These are phyloP conservation scores for Chondrosia reniformis DNA, from an alignment of 37 sponge, comb jelly and placozoan genomes.

Conservation along the genomic window DNA sequence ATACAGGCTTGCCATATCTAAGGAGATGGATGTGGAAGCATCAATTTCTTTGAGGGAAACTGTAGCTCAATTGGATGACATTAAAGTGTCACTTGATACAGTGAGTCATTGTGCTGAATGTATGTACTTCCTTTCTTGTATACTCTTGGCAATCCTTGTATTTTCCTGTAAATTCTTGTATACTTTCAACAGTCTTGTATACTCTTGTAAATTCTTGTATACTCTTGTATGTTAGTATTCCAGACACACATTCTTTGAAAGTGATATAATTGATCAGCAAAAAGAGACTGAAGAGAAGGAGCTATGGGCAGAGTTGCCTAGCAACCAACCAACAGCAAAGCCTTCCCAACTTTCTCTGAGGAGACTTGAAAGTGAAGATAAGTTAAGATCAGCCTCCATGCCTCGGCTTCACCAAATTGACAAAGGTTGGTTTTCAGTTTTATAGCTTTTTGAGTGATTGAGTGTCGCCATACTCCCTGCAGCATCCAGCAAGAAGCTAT, in stretches of 20 bases:
- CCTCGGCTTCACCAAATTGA: background rate
- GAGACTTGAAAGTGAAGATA: background rate
- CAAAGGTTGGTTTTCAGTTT: too few relatives aligned
- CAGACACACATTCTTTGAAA: conserved; percentile 65
- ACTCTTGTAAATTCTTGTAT: conserved; percentile 12
- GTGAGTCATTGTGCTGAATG: conserved; percentile 53
- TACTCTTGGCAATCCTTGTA: background rate
- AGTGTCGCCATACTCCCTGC: too few relatives aligned
- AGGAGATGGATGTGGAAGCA: conserved; percentile 62
- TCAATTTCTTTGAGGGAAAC: conserved; percentile 37
- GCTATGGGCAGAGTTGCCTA: conserved; percentile 27
- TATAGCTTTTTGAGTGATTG: too few relatives aligned
- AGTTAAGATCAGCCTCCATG: background rate
- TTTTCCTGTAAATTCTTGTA: background rate
- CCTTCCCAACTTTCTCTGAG: background rate
- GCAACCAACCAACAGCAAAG: background rate
- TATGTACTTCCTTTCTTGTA: background rate
- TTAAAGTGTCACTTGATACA: conserved; percentile 64
- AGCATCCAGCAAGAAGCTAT: too few relatives aligned
- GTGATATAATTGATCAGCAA: conserved; percentile 59
- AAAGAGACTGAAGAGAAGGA: conserved; percentile 63
- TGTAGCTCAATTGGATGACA: conserved; percentile 57
- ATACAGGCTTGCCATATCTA: conserved; percentile 38
- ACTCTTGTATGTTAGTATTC: too few relatives aligned
- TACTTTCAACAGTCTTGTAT: too few relatives aligned